Evolutionary conservation across 2,113 vertebrate species (phyloP), one percentile per base, ranked within the genome.

Genomic region (Zosterops hypoxanthus): DNA sequence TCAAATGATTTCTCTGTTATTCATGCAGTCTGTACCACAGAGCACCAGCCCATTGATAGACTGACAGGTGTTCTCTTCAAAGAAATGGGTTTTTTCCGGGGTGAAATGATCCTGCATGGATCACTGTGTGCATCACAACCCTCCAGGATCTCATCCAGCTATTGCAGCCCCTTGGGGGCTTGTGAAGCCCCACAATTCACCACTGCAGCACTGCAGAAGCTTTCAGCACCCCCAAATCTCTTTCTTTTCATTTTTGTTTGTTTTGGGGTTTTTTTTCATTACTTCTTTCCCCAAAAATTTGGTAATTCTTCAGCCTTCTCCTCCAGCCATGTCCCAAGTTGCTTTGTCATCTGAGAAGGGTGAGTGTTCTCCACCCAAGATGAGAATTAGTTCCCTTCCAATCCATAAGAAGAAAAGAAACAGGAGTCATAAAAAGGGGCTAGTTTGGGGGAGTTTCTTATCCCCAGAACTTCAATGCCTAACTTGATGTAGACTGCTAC

Each of bases 1-100:
- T 95, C 28, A 36, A 78, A 95, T 57, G 34, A 93, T 90, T 96
- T 96, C 47, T 88, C n/a, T 86, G 11, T 88, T 94, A 90, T 83
- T 80, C 61, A 33, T 19, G 25, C 25, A 49, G 34, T 18, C 44
- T 60, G 17, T 44, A n/a, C 9, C 47, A 70, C 34, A 26, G 44
- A 83, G 68, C 64, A 49, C 59, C 66, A 71, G 36, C 42, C 33
- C 46, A 50, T 44, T 0, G 0, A 55, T 5, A 69, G 70, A 66
- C 26, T 64, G 71, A 15, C 61, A 90, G 52, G 41, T 64, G 44
- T 31, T 94, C 3, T 0, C 46, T 69, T 29, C 5, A 15, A 82
- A 83, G 21, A 59, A 91, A 29, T 5, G 2, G 3, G 34, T 90
- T 86, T 88, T 91, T 82, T n/a, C 44, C 64, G 55, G 69, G 17